Percentiles rank a stretch among this genome's conserved stretches.
phyloP scores from a whole-genome alignment of 1,140 invertebrate species.

The Hycleus cichorii region DNA sequence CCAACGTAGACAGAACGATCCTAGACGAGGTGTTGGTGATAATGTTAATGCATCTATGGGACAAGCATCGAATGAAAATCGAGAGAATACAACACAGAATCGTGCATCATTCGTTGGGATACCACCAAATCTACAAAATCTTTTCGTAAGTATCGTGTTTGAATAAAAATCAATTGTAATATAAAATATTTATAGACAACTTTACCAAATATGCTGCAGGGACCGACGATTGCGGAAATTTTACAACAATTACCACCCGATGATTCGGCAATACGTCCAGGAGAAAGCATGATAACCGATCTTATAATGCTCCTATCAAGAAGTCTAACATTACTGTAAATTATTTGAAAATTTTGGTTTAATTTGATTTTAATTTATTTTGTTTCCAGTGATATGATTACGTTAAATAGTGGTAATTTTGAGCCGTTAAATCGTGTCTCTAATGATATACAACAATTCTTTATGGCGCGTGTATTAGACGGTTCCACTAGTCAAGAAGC shows the following conservation, averaged over 20 bases:
- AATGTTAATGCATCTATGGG: background rate
- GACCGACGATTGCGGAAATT: constrained; percentile 43
- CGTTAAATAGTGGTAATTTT: constrained; percentile 27
- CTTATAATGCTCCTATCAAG: constrained; percentile 40
- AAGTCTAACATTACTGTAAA: constrained; percentile 33
- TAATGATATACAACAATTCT: constrained; percentile 43
- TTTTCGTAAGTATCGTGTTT: too few species aligned
- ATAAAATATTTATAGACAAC: background rate
- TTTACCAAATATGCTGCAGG: constrained; percentile 13
- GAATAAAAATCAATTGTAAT: too few species aligned
- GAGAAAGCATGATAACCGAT: constrained; percentile 43
- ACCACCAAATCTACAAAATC: too few species aligned
- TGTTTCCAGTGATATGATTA: constrained; percentile 31
- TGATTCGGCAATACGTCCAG: constrained; percentile 33
- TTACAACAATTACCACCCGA: constrained; percentile 38
- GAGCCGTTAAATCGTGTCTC: constrained; percentile 33
- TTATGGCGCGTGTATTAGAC: constrained; percentile 42
- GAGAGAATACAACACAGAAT: background rate
- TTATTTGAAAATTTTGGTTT: background rate
- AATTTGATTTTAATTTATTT: background rate
- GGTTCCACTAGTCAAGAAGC: constrained; percentile 32
- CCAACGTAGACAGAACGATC: background rate
- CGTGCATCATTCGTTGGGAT: too few species aligned
- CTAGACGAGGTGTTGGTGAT: background rate
- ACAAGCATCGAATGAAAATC: background rate